Conservation (phyloP, 2,888 invertebrate genomes). For the Chamaedrilus cognettii region DNA sequence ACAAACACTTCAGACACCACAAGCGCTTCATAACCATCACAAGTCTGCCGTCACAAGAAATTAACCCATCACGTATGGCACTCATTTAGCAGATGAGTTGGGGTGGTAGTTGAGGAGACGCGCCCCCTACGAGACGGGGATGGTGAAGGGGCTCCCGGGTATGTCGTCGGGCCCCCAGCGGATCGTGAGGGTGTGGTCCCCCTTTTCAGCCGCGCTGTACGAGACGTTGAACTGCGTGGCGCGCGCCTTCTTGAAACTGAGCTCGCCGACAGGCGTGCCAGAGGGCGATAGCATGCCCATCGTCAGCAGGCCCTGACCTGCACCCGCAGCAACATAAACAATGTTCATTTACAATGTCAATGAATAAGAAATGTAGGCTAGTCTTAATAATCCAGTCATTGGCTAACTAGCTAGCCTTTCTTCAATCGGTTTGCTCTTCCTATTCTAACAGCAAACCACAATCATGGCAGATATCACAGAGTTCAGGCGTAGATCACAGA, state of each 20-base stretch:
- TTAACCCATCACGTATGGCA: too few species aligned
- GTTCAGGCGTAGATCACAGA: too few species aligned
- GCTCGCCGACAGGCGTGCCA: slow-evolving; percentile 89
- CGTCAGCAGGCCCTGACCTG: slow-evolving; percentile 90
- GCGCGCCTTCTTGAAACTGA: slow-evolving; percentile 76
- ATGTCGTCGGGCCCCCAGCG: slow-evolving; percentile 94
- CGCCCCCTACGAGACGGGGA: slow-evolving; percentile 22
- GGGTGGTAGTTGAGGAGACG: neutral
- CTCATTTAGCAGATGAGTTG: too few species aligned
- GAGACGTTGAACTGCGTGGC: slow-evolving; percentile 62
- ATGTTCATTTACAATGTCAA: neutral
- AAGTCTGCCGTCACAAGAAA: too few species aligned
- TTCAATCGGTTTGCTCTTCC: too few species aligned
- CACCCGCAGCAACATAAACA: slow-evolving; percentile 27
- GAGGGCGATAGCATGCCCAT: slow-evolving; percentile 95
- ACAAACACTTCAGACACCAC: too few species aligned
- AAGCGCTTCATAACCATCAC: too few species aligned
- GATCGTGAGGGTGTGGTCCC: slow-evolving; percentile 65
- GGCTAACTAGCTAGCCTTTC: neutral
- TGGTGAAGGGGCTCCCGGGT: slow-evolving; percentile 92
- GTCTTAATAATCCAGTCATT: neutral
- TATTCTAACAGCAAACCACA: too few species aligned
- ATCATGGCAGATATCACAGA: too few species aligned
- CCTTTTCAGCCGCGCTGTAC: slow-evolving; percentile 87
- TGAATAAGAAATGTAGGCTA: neutral